These are phyloP conservation scores for Thalassarche chlororhynchos DNA, from an alignment of 2,113 vertebrate genomes.

Conservation along the genomic window DNA sequence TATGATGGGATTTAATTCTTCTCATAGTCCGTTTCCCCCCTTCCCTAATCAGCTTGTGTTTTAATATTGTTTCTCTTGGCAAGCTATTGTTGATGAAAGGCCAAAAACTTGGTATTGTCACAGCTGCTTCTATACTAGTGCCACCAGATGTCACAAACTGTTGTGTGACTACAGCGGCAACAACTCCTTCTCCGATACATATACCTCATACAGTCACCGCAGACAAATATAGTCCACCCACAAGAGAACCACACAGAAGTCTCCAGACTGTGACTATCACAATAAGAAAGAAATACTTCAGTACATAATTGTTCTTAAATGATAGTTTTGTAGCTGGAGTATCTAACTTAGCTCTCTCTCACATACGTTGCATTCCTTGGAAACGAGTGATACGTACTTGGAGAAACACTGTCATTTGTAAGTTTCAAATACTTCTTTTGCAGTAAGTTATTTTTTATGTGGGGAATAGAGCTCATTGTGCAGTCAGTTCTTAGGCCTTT, in stretches of 20 bases:
- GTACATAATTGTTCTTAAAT: neutral
- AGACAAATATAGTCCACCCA: neutral
- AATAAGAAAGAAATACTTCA: neutral
- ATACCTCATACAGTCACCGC: neutral
- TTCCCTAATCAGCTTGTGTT: neutral
- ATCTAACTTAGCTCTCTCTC: neutral
- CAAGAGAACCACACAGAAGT: neutral
- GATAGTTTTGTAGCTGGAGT: neutral
- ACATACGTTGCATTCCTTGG: neutral
- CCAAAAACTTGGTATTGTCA: neutral
- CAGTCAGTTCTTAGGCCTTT: neutral
- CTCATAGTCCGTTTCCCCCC: neutral
- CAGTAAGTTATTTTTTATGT: neutral
- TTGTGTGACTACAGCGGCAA: neutral
- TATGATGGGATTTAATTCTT: neutral
- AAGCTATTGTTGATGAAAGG: neutral
- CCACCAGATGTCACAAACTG: neutral
- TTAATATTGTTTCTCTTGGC: neutral
- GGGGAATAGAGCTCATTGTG: neutral
- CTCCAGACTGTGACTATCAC: neutral
- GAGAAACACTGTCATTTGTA: neutral
- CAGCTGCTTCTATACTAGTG: neutral
- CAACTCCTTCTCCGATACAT: neutral
- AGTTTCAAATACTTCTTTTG: neutral
- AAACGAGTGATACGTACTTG: neutral